Evolutionary conservation across 2,888 invertebrate species (phyloP).

Genomic region (Anagyrus pseudococci): DNA sequence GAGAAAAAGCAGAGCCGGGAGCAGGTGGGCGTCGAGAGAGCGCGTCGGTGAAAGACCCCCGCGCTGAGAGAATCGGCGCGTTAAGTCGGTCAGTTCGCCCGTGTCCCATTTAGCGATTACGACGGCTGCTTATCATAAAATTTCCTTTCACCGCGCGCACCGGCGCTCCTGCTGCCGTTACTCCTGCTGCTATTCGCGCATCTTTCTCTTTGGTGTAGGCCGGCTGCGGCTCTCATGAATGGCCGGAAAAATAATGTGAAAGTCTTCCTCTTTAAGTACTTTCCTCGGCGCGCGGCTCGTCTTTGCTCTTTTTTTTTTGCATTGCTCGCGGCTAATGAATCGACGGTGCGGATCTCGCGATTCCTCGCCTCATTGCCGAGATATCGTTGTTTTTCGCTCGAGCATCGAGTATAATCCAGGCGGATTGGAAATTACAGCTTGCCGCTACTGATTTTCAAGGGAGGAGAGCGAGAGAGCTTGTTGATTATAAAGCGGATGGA

Average conservation of each 20-base stretch:
- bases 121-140: constrained; percentile 36
- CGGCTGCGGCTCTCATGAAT: constrained; percentile 14
- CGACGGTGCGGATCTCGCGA: no score
- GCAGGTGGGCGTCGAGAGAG: not conserved
- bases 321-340: no score
- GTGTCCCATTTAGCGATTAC: constrained; percentile 37
- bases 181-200: constrained; percentile 1
- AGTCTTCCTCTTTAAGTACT: constrained; percentile 22
- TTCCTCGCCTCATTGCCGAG: no score
- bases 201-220: not conserved
- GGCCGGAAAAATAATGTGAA: constrained; percentile 29
- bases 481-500: no score
- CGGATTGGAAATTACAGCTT: no score
- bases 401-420: no score
- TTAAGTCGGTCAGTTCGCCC: constrained; percentile 29
- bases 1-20: not conserved
- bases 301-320: not conserved
- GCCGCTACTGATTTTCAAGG: no score
- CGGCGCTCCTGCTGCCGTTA: constrained; percentile 11
- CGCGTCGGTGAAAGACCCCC: constrained; percentile 1
- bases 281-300: not conserved
- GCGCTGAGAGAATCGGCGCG: constrained; percentile 1
- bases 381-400: no score
- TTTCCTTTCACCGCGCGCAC: constrained; percentile 34
- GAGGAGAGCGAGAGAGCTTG: no score